Evolutionary conservation across 2,113 vertebrate genomes (phyloP).

Genomic region (Tetrax tetrax): DNA sequence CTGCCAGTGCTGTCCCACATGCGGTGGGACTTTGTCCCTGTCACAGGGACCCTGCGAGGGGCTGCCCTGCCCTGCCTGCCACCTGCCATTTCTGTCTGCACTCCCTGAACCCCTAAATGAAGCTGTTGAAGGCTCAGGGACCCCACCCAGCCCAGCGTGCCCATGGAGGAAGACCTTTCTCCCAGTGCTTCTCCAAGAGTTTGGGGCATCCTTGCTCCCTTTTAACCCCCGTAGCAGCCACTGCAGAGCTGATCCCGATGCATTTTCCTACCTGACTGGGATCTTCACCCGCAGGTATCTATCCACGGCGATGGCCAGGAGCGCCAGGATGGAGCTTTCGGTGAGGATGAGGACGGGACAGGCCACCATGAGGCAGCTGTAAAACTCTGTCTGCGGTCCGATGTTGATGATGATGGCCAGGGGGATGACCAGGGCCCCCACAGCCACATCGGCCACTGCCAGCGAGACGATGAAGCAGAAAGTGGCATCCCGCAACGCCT

Average conservation of each 20-base stretch:
- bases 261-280: constrained; percentile 86
- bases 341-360: constrained; percentile 95
- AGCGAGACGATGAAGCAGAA: constrained; percentile 95
- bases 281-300: constrained; percentile 96
- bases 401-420: constrained; percentile 93
- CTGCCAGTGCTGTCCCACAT: rapidly evolving
- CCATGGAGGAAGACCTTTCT: background rate
- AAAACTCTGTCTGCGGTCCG: constrained; percentile 85
- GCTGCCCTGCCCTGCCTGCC: background rate
- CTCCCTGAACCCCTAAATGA: background rate
- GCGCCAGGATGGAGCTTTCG: constrained; percentile 95
- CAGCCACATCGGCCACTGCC: constrained; percentile 93
- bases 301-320: constrained; percentile 95
- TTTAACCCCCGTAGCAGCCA: background rate
- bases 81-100: background rate
- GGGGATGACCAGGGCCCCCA: constrained; percentile 94
- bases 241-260: rapidly evolving
- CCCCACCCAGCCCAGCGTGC: background rate
- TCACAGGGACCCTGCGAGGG: rapidly evolving
- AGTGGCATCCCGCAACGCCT: constrained; percentile 90
- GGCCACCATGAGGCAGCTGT: constrained; percentile 90
- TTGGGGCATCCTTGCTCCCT: background rate
- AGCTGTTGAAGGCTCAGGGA: background rate
- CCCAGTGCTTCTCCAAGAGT: background rate
- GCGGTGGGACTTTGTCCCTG: background rate